phyloP scores from a whole-genome alignment of 2,888 invertebrate genomes.

The Pristionchus maxplancki region DNA sequence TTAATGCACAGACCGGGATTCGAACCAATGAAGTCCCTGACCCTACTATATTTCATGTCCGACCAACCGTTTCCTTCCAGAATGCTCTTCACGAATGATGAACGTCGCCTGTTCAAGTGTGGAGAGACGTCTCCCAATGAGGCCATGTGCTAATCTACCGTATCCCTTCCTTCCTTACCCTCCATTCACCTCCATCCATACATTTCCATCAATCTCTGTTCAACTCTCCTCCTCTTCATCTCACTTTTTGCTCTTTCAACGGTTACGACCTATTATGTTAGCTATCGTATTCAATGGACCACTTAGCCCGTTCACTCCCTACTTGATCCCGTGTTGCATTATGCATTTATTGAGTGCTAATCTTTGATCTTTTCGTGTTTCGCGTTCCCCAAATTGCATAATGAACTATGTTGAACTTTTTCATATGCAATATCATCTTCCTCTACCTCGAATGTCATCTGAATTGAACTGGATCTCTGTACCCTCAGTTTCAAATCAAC shows the following conservation, averaged over 20 bases:
- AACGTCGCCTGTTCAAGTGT: conserved; percentile 54
- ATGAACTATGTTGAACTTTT: background rate
- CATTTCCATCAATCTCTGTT: background rate
- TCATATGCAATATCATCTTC: no score
- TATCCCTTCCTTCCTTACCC: background rate
- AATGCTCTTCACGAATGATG: conserved; percentile 54
- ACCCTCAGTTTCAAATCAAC: no score
- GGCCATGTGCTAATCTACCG: background rate
- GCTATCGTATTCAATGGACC: background rate
- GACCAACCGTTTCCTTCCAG: conserved; percentile 25
- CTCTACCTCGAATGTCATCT: no score
- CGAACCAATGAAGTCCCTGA: no score
- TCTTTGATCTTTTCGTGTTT: background rate
- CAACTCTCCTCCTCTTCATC: background rate
- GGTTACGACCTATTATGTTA: background rate
- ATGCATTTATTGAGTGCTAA: background rate
- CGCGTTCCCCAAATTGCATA: background rate
- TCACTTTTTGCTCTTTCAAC: background rate
- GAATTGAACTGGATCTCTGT: no score
- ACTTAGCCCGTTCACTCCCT: background rate
- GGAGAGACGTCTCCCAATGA: background rate
- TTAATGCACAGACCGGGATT: no score
- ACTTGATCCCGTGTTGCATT: background rate
- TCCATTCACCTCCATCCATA: background rate
- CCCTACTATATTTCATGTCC: no score